These are phyloP conservation scores for Clistopyga incitator DNA, from an alignment of 2,888 invertebrate species.

Conservation along the genomic window DNA sequence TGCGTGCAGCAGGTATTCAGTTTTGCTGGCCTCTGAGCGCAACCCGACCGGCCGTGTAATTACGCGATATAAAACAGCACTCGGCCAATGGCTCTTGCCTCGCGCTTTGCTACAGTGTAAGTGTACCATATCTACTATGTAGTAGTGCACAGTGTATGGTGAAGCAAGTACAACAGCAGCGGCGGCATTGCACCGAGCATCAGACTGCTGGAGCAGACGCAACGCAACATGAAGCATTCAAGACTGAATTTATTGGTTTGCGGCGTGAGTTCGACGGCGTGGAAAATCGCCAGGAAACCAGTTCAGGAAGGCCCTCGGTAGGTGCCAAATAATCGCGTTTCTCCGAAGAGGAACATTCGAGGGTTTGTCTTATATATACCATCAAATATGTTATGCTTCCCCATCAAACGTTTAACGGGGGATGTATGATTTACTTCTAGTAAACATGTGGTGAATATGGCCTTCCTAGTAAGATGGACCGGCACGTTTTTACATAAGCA, in stretches of 20 bases:
- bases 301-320: conserved; percentile 36
- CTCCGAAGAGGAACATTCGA: conserved; percentile 25
- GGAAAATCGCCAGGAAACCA: conserved; percentile 48
- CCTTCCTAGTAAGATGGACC: too few species aligned
- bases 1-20: conserved; percentile 22
- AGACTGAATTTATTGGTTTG: conserved; percentile 46
- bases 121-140: conserved; percentile 15
- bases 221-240: conserved; percentile 29
- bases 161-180: conserved; percentile 33
- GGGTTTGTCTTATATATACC: not conserved
- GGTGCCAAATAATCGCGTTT: conserved; percentile 44
- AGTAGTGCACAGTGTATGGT: conserved; percentile 22
- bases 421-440: not conserved
- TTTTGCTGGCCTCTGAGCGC: conserved; percentile 41
- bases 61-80: conserved; percentile 69
- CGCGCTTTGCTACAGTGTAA: conserved; percentile 20
- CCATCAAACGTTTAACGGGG: not conserved
- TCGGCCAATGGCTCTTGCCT: conserved; percentile 52
- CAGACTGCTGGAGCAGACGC: conserved; percentile 39
- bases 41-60: conserved; percentile 66
- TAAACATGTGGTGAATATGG: too few species aligned
- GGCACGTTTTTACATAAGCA: too few species aligned
- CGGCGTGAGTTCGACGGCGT: conserved; percentile 43
- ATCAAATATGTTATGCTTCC: not conserved
- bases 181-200: conserved; percentile 51